Base-by-base conservation (phyloP, 2,888 invertebrate species). In the Eucriotettix oculatus region DNA sequence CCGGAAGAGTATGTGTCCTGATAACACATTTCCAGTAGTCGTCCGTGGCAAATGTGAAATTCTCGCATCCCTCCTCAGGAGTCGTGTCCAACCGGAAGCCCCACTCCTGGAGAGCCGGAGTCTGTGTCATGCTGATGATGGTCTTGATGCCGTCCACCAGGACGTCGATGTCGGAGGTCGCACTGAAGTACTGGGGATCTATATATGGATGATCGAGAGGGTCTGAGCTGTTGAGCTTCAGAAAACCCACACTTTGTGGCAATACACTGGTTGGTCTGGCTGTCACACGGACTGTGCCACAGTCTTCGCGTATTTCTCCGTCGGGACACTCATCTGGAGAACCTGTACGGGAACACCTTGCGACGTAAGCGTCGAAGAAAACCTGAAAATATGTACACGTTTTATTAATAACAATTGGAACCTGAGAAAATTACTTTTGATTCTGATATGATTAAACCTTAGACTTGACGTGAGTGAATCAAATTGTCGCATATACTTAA, bases 191-290 rank as follows among this genome's bases (percentile, higher is more conserved):
- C 71, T 89, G 88, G 0, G 86, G 86, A 65, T 84, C 79, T 72
- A 91, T 83, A n/a, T 82, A 64, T 0, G 91, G 91, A 53, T 83
- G 77, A 10, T 79, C 78, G n/a, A 79, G 69, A 0, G 90, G 90
- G 72, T 90, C 79, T 40, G 77, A 77, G 0, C 83, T 83, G 60
- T 78, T 78, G 55, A 92, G 74, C n/a, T 29, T 53, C 12, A 61
- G 48, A 16, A 17, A 54, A n/a, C 61, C 61, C 42, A n/a, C 52
- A 68, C 68, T 70, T 68, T 69, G 69, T 68, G 68, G 65, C 62
- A 65, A 58, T 44, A 63, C 58, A 64, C 60, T 63, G 58, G 66
- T 67, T 64, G 70, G 69, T 67, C 63, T 54, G 17, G 55, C 43
- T 16, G 44, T 16, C 29, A 60, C 16, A n/a, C 16, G 29, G 12